Base-by-base conservation (phyloP, 2,113 vertebrate genomes). In the Brachyhypopomus gauderio region DNA sequence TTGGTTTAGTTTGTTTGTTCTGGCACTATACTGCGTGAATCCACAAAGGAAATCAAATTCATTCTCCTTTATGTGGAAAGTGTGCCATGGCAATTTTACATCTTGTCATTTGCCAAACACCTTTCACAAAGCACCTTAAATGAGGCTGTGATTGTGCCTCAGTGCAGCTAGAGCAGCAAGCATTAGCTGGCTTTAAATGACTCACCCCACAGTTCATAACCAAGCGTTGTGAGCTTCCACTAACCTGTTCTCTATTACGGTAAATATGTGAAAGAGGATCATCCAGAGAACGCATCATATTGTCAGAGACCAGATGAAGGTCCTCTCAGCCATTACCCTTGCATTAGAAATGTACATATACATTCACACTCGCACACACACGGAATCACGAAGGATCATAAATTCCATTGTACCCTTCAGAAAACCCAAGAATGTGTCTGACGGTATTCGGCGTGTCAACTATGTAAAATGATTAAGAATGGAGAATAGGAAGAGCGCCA, bases 391-490 rank as follows among this genome's bases (percentile, higher is more conserved):
- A 66, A 75, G 52, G 67, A 16, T 62, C 58, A 82, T 82, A 63
- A 82, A 75, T 75, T 58, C 41, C 17, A 60, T 45, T 76, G 72
- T 59, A 76, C 73, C 34, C 82, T 73, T 84, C 75, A 52, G 85
- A 86, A 88, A 88, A 75, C 74, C 74, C 87, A 89, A 88, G 88
- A 91, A 90, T 89, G 85, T 88, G 91, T 90, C 89, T 16, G 89
- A 86, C 82, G 20, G 64, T 76, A 83, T 88, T 81, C 79, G 55
- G 30, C 72, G 56, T 64, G 77, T 83, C 78, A 62, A 59, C 74
- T 62, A 81, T 86, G 75, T 91, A 86, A 88, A 90, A 90, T 87
- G 89, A 89, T 91, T 87, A 89, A 83, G 86, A 83, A 90, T 87
- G 86, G 87, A 71, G 87, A 89, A 89, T 87, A 90, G 48, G 22